These are phyloP conservation scores for Timema cristinae DNA, from an alignment of 2,888 invertebrate genomes.

Conservation along the genomic window DNA sequence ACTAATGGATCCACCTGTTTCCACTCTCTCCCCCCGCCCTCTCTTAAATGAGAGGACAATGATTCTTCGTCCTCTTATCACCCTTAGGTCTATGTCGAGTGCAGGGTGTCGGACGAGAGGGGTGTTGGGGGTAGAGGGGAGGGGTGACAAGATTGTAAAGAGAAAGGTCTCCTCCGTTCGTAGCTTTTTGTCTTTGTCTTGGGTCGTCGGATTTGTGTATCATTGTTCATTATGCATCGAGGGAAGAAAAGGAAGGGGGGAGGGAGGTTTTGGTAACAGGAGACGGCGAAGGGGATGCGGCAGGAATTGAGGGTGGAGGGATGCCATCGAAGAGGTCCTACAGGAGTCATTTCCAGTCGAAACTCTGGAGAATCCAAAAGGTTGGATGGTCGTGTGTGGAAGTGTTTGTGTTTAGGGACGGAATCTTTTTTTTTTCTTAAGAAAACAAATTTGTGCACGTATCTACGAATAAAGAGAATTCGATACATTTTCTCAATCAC, in stretches of 20 bases:
- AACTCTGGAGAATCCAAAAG: too few species aligned
- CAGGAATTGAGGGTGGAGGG: conserved; percentile 11
- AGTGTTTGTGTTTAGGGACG: too few species aligned
- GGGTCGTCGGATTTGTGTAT: conserved; percentile 25
- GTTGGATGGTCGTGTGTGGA: too few species aligned
- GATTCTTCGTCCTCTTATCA: background rate
- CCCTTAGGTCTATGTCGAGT: background rate
- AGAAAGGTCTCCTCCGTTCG: too few species aligned
- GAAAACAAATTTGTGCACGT: too few species aligned
- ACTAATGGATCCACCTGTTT: conserved; percentile 21
- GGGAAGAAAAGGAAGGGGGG: conserved; percentile 11
- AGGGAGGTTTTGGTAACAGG: conserved; percentile 9
- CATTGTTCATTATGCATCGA: conserved; percentile 26
- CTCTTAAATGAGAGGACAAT: conserved; percentile 14
- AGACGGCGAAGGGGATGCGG: conserved; percentile 15
- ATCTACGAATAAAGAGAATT: too few species aligned
- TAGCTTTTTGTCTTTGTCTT: conserved; percentile 16
- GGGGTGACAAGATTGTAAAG: too few species aligned
- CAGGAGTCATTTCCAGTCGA: too few species aligned
- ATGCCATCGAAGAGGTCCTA: background rate
- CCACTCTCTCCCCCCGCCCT: conserved; percentile 16
- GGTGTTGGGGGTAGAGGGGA: background rate
- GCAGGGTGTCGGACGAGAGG: background rate
- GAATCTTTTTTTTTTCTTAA: too few species aligned
- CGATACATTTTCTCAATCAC: too few species aligned